Evolutionary conservation across 37 sponge, comb jelly and placozoan species (phyloP).

Genomic region (Eunapius fragilis): DNA sequence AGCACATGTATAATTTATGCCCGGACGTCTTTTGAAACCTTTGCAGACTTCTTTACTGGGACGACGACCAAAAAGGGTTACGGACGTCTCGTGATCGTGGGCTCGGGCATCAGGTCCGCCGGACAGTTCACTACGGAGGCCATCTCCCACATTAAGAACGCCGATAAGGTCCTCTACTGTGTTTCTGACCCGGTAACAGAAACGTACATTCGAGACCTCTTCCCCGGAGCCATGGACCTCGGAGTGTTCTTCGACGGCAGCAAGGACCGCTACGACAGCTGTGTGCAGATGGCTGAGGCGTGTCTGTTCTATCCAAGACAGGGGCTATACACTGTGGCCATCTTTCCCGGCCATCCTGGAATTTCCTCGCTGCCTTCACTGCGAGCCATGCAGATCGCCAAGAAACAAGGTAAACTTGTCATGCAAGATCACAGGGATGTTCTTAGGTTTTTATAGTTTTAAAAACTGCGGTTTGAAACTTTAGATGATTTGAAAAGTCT

Average conservation of each 20-base stretch:
- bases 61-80: background rate
- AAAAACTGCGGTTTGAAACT: no score
- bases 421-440: background rate
- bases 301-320: constrained; percentile 33
- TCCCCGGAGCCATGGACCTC: constrained; percentile 29
- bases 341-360: constrained; percentile 32
- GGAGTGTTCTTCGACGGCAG: constrained; percentile 16
- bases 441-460: background rate
- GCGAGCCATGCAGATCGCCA: background rate
- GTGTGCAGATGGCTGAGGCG: constrained; percentile 37
- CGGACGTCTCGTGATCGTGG: constrained; percentile 4
- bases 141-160: constrained; percentile 15
- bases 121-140: constrained; percentile 28
- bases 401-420: background rate
- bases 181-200: constrained; percentile 19
- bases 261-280: constrained; percentile 27
- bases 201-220: constrained; percentile 15
- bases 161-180: constrained; percentile 22
- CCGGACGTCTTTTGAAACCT: no score
- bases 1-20: no score
- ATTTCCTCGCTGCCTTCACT: background rate
- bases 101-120: constrained; percentile 7
- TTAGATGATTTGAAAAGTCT: no score
- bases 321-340: constrained; percentile 13
- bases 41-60: background rate